phyloP scores from a whole-genome alignment of 2,797 vertebrate genomes.

The Acipenser oxyrinchus region DNA sequence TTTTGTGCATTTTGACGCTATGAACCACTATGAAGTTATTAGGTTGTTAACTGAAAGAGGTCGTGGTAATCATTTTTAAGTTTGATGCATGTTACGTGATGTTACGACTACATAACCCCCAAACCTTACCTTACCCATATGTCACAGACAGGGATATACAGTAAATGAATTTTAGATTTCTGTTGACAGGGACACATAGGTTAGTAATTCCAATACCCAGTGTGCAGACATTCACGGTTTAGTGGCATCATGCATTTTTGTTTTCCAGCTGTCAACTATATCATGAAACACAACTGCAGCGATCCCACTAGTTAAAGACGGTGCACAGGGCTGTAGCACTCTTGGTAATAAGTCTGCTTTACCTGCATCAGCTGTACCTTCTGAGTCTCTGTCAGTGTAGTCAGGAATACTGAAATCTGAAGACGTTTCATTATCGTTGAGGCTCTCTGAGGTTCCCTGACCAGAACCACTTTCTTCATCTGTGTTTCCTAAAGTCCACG shows the following conservation, averaged over 20 bases:
- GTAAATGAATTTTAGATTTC: conserved; percentile 14
- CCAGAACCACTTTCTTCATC: conserved; percentile 90
- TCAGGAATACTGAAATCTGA: conserved; percentile 93
- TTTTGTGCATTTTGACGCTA: conserved; percentile 2
- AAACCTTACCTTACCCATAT: conserved; percentile 23
- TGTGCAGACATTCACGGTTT: conserved; percentile 20
- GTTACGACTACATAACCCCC: conserved; percentile 14
- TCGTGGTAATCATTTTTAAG: conserved; percentile 7
- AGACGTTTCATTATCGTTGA: conserved; percentile 87
- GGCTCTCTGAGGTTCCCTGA: conserved; percentile 66
- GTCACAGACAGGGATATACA: conserved; percentile 12
- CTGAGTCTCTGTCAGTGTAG: conserved; percentile 66
- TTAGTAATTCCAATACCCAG: conserved; percentile 26
- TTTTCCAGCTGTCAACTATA: conserved; percentile 24
- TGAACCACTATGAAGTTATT: conserved; percentile 4
- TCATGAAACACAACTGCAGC: conserved; percentile 49
- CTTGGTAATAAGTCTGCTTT: conserved; percentile 61
- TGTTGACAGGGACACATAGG: conserved; percentile 13
- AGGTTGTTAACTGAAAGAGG: not conserved
- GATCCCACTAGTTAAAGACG: conserved; percentile 47
- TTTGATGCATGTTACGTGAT: conserved; percentile 19
- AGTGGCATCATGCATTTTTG: conserved; percentile 10
- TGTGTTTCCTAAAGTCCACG: conserved; percentile 61
- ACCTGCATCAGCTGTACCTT: conserved; percentile 76
- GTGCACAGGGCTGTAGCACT: conserved; percentile 50